Percentiles rank a stretch among this genome's conserved stretches.
Evolutionary conservation across 2,113 vertebrate genomes (phyloP).

Genomic region (Dromas ardeola): DNA sequence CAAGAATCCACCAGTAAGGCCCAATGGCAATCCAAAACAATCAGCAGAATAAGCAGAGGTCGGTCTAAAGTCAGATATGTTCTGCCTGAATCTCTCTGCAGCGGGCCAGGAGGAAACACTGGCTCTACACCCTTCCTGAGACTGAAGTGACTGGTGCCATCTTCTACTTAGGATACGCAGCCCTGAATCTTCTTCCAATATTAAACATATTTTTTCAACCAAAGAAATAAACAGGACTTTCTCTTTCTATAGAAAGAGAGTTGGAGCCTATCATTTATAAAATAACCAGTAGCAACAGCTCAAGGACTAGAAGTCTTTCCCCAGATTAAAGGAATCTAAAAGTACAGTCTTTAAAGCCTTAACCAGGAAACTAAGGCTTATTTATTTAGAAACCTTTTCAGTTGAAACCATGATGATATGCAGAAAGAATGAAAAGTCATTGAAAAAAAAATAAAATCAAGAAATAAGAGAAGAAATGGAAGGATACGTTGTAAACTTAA

Average conservation of each 20-base stretch:
- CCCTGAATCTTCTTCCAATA: neutral
- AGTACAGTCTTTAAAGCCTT: neutral
- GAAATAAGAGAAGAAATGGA: neutral
- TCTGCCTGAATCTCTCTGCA: neutral
- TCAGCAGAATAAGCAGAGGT: neutral
- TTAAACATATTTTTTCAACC: neutral
- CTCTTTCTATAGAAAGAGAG: neutral
- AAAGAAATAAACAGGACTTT: neutral
- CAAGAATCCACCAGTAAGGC: neutral
- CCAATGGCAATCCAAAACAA: neutral
- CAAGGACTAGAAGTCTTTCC: neutral
- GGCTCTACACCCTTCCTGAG: neutral
- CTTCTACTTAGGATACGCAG: neutral
- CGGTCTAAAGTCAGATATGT: neutral
- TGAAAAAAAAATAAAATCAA: neutral
- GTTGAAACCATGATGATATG: neutral
- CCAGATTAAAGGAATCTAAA: neutral
- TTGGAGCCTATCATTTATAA: neutral
- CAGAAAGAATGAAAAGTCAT: neutral
- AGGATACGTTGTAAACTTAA: neutral
- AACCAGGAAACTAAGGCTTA: neutral
- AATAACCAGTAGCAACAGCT: neutral
- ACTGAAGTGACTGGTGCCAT: neutral
- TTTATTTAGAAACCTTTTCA: neutral
- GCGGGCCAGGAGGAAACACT: neutral